These are phyloP conservation scores for Echiichthys vipera DNA, from an alignment of 2,797 vertebrate species.

Conservation along the genomic window DNA sequence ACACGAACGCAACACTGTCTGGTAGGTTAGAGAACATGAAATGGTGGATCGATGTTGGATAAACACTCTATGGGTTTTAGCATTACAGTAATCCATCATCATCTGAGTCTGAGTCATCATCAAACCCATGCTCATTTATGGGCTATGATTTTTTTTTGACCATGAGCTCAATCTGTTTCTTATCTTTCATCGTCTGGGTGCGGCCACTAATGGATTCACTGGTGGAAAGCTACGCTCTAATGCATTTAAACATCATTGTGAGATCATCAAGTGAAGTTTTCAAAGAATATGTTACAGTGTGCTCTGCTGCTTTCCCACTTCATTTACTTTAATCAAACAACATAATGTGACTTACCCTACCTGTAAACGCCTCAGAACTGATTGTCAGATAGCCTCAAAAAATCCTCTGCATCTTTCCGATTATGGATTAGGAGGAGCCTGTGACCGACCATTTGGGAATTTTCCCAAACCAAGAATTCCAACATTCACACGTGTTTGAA, in stretches of 20 bases:
- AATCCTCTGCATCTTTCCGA: no score
- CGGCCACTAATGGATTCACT: slow-evolving; percentile 37
- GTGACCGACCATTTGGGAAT: no score
- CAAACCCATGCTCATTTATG: neutral
- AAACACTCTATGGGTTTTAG: neutral
- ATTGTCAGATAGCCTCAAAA: no score
- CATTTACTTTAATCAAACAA: no score
- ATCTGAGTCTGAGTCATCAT: neutral
- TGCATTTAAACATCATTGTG: slow-evolving; percentile 21
- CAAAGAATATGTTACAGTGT: no score
- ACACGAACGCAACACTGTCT: slow-evolving; percentile 55
- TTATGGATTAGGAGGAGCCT: no score
- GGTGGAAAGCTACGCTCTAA: neutral
- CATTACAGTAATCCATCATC: no score
- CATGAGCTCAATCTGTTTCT: slow-evolving; percentile 3
- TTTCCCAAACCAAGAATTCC: no score
- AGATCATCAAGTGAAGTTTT: neutral
- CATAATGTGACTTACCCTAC: no score
- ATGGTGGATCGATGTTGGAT: neutral
- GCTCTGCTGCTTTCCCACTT: neutral
- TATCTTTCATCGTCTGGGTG: neutral
- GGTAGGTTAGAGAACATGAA: slow-evolving; percentile 57
- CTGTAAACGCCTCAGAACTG: neutral
- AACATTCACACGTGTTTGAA: no score
- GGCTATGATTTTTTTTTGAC: neutral